Base-by-base conservation (phyloP, 2,113 vertebrate genomes). In the Ctenomys sociabilis region DNA sequence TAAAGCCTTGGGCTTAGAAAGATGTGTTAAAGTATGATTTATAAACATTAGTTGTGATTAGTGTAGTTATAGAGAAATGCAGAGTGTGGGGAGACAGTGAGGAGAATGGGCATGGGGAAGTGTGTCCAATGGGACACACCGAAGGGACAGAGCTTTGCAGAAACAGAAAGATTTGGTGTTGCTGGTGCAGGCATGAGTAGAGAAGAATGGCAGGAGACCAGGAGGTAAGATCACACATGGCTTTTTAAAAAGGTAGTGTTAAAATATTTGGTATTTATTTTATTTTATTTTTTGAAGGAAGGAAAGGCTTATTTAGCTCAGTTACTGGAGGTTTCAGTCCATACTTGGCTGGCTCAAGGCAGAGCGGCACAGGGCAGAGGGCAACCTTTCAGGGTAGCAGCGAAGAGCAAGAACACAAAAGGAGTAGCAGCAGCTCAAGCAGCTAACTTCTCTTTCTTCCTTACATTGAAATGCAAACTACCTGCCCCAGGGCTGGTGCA, bases 221-320 rank as follows among this genome's bases (percentile, higher is more conserved):
- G 82, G 77, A n/a, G 24, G 28, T 45, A 24, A 35, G 57, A 17
- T 49, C 17, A 63, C 3, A 3, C 2, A 72, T 45, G 35, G 11
- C 0, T 3, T 94, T 92, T 85, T 54, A 54, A 54, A 54, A 19
- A 78, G 7, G 24, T 30, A 19, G 78, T 30, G 2, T 59, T 78
- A 92, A 72, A 94, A 40, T 82, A 4, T 92, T 22, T 73, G 28
- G n/a, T 54, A 59, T 81, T 83, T 91, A 80, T 94, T 87, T 89
- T 84, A 80, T n/a, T n/a, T n/a, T n/a, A n/a, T n/a, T n/a, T n/a
- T n/a, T n/a, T n/a, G n/a, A n/a, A n/a, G n/a, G n/a, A n/a, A n/a
- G n/a, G n/a, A n/a, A n/a, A n/a, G n/a, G n/a, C n/a, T n/a, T n/a
- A n/a, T n/a, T n/a, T n/a, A n/a, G n/a, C n/a, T n/a, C n/a, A n/a